phyloP scores from a whole-genome alignment of 2,888 invertebrate species.

The Ctena decussata region DNA sequence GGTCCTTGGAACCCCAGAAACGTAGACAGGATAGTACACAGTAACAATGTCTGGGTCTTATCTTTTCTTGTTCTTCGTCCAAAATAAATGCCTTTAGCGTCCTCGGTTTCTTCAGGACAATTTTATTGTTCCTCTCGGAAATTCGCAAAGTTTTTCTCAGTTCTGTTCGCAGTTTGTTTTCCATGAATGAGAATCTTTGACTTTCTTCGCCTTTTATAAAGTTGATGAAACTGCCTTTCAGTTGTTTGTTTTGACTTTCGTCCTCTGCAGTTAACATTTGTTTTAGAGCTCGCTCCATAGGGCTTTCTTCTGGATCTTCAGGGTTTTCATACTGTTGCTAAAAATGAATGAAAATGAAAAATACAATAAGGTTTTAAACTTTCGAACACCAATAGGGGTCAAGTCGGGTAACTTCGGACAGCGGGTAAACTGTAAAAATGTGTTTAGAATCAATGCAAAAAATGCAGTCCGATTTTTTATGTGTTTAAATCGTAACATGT shows the following conservation, averaged over 20 bases:
- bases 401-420: no score
- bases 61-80: neutral
- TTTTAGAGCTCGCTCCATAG: neutral
- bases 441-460: no score
- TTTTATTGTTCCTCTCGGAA: neutral
- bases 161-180: conserved; percentile 1
- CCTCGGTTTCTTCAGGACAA: neutral
- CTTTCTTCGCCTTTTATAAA: neutral
- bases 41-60: neutral
- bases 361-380: no score
- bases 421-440: no score
- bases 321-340: neutral
- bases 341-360: neutral
- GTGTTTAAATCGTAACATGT: no score
- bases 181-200: neutral
- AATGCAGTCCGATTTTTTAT: no score
- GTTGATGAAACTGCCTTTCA: neutral
- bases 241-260: neutral
- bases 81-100: neutral
- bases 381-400: no score
- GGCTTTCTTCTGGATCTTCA: neutral
- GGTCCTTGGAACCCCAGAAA: neutral
- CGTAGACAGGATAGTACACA: neutral
- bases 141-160: neutral
- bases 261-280: neutral